Evolutionary conservation across 2,888 invertebrate species (phyloP), one percentile per base, ranked within the genome.

Genomic region (Dicroscelio sp.): DNA sequence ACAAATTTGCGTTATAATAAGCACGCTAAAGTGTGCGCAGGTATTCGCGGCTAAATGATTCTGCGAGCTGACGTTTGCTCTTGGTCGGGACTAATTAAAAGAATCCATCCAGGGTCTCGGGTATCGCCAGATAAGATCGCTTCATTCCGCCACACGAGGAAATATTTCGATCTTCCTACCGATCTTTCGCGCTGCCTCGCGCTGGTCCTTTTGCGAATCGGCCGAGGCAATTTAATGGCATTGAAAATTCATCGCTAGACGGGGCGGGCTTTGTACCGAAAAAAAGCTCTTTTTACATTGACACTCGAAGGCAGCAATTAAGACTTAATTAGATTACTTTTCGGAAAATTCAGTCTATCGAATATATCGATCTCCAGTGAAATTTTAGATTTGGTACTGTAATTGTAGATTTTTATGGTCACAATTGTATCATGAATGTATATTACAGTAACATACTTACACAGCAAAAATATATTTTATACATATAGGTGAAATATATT

Each of bases 61-160:
- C 82, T 76, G 65, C 86, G 83, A 80, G 90, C 92, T 92, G 94
- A 92, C 93, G 92, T 92, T 94, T 94, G 92, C 94, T 95, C 94
- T 95, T 92, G 92, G 88, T 93, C 92, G 93, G 89, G 93, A 94
- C 95, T 96, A 96, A 96, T 96, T 96, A 96, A 96, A 96, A 96
- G 96, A 96, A 96, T 94, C 95, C 94, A 94, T 94, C 93, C 93
- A 88, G 91, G 79, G 93, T 86, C 92, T 92, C 90, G 69, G 87
- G 75, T 82, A 48, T 75, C 86, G 65, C 17, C 73, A 93, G 94
- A 94, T 95, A 94, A 95, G 94, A 95, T 91, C 91, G 78, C 86
- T 91, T 84, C 91, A 88, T 91, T 91, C 91, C 83, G 30, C 83
- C 78, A 73, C 79, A 86, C 75, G 86, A 91, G 83, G 82, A 88